Evolutionary conservation across 2,888 invertebrate species (phyloP).

Genomic region (Synergus umbraculus): DNA sequence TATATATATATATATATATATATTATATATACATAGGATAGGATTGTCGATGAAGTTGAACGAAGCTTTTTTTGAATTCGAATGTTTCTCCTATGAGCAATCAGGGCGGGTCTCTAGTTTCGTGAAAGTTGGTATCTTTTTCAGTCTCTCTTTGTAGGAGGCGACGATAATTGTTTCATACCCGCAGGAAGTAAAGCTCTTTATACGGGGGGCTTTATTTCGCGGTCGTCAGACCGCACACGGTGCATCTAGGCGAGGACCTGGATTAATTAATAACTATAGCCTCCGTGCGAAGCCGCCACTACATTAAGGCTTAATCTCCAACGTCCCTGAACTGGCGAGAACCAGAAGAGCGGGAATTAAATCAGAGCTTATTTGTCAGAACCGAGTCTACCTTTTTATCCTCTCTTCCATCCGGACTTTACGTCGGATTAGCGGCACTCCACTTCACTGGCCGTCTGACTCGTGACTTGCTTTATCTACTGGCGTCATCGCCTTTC

Average conservation of each 20-base stretch:
- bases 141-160: conserved; percentile 17
- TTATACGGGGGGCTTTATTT: conserved; percentile 68
- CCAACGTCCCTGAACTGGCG: conserved; percentile 58
- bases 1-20: too few species aligned
- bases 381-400: conserved; percentile 55
- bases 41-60: background rate
- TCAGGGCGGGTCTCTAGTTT: background rate
- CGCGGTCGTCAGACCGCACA: conserved; percentile 59
- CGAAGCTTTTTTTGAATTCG: background rate
- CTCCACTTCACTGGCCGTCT: conserved; percentile 55
- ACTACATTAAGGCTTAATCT: conserved; percentile 69
- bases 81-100: background rate
- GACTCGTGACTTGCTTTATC: conserved; percentile 50
- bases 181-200: conserved; percentile 60
- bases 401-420: conserved; percentile 51
- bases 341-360: conserved; percentile 66
- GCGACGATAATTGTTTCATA: conserved; percentile 66
- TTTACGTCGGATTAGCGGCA: conserved; percentile 53
- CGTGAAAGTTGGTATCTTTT: conserved; percentile 25
- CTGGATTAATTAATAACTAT: conserved; percentile 72
- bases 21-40: too few species aligned
- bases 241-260: conserved; percentile 55
- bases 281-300: conserved; percentile 55
- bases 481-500: conserved; percentile 4
- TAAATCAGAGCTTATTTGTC: conserved; percentile 72